Evolutionary conservation across 2,888 invertebrate genomes (phyloP).

Genomic region (Timandra comae): DNA sequence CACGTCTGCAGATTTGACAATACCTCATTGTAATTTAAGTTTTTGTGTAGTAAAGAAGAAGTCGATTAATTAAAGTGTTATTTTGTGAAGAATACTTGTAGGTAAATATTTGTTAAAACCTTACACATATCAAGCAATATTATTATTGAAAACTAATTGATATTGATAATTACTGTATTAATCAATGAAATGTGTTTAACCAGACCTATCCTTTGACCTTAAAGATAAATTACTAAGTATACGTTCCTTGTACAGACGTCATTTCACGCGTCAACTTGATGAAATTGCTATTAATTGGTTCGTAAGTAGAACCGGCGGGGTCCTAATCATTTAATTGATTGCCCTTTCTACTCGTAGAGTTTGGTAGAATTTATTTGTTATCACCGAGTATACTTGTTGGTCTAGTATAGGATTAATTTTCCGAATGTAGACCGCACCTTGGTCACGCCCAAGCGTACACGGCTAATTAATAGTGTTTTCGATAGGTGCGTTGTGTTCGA

Average conservation of each 20-base stretch:
- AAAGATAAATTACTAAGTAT: too few relatives aligned
- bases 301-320: constrained; percentile 50
- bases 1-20: too few relatives aligned
- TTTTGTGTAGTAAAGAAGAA: too few relatives aligned
- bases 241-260: constrained; percentile 35
- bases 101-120: too few relatives aligned
- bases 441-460: constrained; percentile 53
- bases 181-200: too few relatives aligned
- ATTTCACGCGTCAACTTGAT: constrained; percentile 40
- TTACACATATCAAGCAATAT: too few relatives aligned
- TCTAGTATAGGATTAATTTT: constrained; percentile 66
- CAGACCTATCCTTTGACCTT: too few relatives aligned
- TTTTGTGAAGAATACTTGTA: too few relatives aligned
- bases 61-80: too few relatives aligned
- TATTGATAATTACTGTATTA: too few relatives aligned
- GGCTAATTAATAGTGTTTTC: constrained; percentile 71
- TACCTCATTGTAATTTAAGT: too few relatives aligned
- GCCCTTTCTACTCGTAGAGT: constrained; percentile 44
- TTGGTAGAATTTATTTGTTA: constrained; percentile 61
- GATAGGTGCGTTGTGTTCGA: constrained; percentile 42
- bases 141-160: too few relatives aligned
- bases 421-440: constrained; percentile 68
- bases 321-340: constrained; percentile 63
- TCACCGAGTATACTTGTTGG: constrained; percentile 46
- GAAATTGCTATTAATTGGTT: constrained; percentile 45